These are phyloP conservation scores for Genyomyrus donnyi DNA, from an alignment of 2,113 vertebrate species.

Conservation along the genomic window DNA sequence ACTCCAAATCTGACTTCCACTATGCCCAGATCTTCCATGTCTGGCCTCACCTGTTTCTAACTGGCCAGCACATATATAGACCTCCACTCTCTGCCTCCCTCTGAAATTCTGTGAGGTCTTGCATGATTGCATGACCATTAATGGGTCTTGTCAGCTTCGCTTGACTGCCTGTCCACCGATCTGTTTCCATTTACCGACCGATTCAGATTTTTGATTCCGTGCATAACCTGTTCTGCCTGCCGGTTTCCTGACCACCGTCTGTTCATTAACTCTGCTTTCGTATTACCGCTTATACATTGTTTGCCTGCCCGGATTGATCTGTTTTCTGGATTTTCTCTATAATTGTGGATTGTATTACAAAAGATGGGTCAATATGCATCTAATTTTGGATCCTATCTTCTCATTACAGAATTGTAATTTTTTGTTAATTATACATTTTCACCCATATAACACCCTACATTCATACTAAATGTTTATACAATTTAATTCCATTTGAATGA, in stretches of 20 bases:
- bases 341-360: not conserved
- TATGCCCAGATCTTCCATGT: not conserved
- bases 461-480: not conserved
- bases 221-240: not conserved
- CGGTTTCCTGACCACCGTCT: not conserved
- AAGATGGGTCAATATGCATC: not conserved
- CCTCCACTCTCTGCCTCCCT: not conserved
- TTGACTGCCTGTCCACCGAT: not conserved
- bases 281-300: not conserved
- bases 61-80: not conserved
- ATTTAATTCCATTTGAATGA: not conserved
- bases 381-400: not conserved
- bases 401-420: not conserved
- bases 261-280: not conserved
- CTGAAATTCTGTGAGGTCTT: not conserved
- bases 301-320: not conserved
- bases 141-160: not conserved
- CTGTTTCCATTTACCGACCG: not conserved
- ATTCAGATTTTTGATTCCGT: not conserved
- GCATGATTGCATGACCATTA: not conserved
- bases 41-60: not conserved
- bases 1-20: not conserved
- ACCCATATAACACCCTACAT: not conserved
- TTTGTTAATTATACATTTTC: not conserved
- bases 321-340: not conserved